A percentile compares a stretch with the other conserved stretches of the same genome.
Evolutionary conservation across 2,888 invertebrate genomes (phyloP).

Genomic region (Polymixis lichenea): DNA sequence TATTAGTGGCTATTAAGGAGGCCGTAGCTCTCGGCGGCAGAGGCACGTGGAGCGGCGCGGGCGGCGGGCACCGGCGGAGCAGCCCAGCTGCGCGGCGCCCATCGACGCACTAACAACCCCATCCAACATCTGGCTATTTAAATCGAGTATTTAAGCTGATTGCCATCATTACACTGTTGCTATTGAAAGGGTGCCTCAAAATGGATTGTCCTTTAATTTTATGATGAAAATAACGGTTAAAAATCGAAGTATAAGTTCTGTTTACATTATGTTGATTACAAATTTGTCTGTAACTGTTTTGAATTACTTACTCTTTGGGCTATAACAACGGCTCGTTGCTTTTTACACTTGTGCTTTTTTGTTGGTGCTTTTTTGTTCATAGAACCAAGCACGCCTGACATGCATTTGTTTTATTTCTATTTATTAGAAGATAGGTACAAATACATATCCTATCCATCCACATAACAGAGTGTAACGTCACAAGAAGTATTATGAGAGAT

Average conservation of each 20-base stretch:
- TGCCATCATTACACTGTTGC: conserved; percentile 77
- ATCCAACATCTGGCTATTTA: conserved; percentile 80
- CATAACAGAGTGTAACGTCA: not conserved
- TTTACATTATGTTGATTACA: conserved; percentile 58
- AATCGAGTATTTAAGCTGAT: conserved; percentile 83
- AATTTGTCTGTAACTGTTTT: conserved; percentile 50
- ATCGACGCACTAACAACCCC: conserved; percentile 65
- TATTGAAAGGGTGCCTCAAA: conserved; percentile 75
- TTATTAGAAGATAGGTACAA: too few species aligned
- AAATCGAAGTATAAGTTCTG: conserved; percentile 54
- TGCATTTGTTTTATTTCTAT: not conserved
- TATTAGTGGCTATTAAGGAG: conserved; percentile 82
- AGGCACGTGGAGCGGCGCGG: conserved; percentile 72
- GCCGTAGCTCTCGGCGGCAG: conserved; percentile 69
- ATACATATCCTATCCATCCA: not conserved
- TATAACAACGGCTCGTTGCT: conserved; percentile 23
- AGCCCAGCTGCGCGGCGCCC: conserved; percentile 29
- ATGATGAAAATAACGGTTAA: conserved; percentile 71
- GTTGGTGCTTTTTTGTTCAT: too few species aligned
- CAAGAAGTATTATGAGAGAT: not conserved
- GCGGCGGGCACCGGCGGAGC: conserved; percentile 62
- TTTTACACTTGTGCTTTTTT: conserved; percentile 9
- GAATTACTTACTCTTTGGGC: conserved; percentile 24
- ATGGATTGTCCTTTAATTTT: conserved; percentile 76
- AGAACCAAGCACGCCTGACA: not conserved